Evolutionary conservation across 37 sponge, comb jelly and placozoan genomes (phyloP).

Genomic region (Hexactinellida sp.): DNA sequence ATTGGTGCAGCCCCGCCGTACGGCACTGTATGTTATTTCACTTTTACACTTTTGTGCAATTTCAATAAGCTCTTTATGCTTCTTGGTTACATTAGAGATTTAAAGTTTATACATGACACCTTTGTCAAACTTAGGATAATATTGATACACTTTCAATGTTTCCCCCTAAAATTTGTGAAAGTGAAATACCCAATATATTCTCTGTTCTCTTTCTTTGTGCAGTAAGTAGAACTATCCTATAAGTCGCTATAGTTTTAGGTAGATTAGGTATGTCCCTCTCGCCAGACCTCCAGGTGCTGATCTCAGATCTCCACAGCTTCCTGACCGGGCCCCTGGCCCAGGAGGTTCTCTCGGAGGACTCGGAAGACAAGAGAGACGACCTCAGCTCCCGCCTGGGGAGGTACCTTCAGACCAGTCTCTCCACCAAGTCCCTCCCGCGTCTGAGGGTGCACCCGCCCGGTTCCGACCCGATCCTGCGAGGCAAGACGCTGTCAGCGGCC

Average conservation of each 20-base stretch:
- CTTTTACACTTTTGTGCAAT: too few relatives aligned
- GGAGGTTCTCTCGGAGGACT: slow-evolving; percentile 25
- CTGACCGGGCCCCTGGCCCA: slow-evolving; percentile 24
- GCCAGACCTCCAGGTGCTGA: not conserved
- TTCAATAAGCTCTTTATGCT: too few relatives aligned
- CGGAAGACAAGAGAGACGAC: slow-evolving; percentile 26
- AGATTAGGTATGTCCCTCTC: not conserved
- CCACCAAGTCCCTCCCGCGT: not conserved
- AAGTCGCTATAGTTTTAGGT: not conserved
- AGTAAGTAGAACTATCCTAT: not conserved
- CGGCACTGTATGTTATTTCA: too few relatives aligned
- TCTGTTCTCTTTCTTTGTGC: too few relatives aligned
- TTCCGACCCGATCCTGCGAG: not conserved
- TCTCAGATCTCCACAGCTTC: slow-evolving; percentile 35
- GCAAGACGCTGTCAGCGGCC: not conserved
- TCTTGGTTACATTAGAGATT: too few relatives aligned
- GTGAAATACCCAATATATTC: not conserved
- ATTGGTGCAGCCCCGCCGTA: too few relatives aligned
- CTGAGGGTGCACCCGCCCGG: not conserved
- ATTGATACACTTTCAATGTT: too few relatives aligned
- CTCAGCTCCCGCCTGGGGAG: not conserved
- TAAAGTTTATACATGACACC: too few relatives aligned
- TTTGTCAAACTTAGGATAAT: too few relatives aligned
- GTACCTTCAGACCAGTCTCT: not conserved
- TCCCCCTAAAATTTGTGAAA: too few relatives aligned